Base-by-base conservation (phyloP, 2,888 invertebrate species). In the Tryphoninae sp. region DNA sequence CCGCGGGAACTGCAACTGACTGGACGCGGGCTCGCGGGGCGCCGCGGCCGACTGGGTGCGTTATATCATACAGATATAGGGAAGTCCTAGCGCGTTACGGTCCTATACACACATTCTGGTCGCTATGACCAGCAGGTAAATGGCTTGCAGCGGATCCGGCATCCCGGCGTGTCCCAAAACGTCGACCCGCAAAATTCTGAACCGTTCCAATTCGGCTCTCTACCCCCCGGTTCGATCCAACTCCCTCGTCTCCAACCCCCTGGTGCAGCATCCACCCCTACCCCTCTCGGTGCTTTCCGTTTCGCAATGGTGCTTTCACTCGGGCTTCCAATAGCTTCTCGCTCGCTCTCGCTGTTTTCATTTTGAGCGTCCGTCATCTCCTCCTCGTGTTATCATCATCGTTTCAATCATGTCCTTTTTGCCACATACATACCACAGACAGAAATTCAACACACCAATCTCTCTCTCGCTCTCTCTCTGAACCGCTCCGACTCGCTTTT, bases 1-100 rank as follows among this genome's bases (percentile, higher is more conserved):
- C 86, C 86, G 69, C 88, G 89, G 89, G 86, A 86, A 85, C 91
- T 90, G 90, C 89, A 90, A 90, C 91, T 90, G 90, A 91, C 90
- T 90, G 90, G 88, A 88, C 86, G 87, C 80, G 62, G 67, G 75
- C 45, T 23, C 67, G 62, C 58, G 64, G 76, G 62, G 64, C 51
- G 77, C 26, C 62, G 71, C 55, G 58, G 59, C 9, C 72, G 73
- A 69, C 53, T 74, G 65, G 72, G 73, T 81, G 81, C 81, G 79
- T 83, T 79, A 51, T 71, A 58, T 58, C 40, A 45, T 78, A 75
- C 67, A 79, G 61, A 73, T 79, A 62, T 58, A 55, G 45, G 13
- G 59, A 13, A 40, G 45, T 64, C 51, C 9, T 9, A 19, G n/a
- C 22, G 9, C 19, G 49, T 23, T 16, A 33, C 59, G 26, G 33